Conservation (phyloP, 2,113 vertebrate genomes). For the Erpornis zantholeuca region DNA sequence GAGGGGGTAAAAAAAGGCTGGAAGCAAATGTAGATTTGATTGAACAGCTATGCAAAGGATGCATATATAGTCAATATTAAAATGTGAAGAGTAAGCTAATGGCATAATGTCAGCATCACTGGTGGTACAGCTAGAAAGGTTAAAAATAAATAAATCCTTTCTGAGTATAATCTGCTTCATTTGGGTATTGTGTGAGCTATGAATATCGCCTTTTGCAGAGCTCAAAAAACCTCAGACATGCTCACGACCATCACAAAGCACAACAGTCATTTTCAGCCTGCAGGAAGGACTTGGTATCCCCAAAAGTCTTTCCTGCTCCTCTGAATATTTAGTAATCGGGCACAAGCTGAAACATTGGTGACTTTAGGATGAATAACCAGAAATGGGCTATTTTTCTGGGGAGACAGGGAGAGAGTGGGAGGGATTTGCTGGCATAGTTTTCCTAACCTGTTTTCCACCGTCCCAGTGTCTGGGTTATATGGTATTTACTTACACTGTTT, state of each 20-base stretch:
- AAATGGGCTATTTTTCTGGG: neutral
- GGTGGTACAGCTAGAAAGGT: neutral
- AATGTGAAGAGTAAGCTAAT: neutral
- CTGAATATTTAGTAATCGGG: neutral
- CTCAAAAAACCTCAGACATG: neutral
- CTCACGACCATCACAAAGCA: neutral
- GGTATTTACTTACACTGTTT: neutral
- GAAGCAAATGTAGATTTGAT: neutral
- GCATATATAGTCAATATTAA: neutral
- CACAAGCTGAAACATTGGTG: neutral
- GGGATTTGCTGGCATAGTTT: neutral
- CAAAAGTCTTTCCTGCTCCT: neutral
- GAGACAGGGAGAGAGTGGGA: neutral
- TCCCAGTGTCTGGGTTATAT: neutral
- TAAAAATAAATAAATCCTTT: neutral
- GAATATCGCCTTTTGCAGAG: neutral
- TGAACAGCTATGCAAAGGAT: neutral
- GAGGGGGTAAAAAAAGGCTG: neutral
- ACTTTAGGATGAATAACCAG: neutral
- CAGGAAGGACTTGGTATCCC: neutral
- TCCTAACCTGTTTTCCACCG: neutral
- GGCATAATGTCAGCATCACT: neutral
- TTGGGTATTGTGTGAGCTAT: neutral
- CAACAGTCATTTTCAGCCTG: neutral
- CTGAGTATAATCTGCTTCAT: neutral